Conservation (phyloP, 2,888 invertebrate genomes). For the Parascotia fuliginaria region DNA sequence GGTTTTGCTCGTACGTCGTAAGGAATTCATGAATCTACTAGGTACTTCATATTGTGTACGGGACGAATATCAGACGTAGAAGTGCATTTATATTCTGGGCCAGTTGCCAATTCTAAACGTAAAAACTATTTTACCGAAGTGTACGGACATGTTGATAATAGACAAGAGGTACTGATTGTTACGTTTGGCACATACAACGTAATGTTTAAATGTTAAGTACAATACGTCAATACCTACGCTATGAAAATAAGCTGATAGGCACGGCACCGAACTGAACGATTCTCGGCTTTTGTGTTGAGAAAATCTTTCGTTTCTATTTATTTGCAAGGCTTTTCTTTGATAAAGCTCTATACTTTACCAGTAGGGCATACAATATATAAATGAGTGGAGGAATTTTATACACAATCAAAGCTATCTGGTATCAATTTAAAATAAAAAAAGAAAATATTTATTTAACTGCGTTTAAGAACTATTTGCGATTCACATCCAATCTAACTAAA, state of each 20-base stretch:
- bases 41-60: constrained; percentile 17
- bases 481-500: no score
- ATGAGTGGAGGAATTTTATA: no score
- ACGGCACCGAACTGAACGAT: neutral
- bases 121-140: constrained; percentile 44
- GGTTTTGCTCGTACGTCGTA: constrained; percentile 28
- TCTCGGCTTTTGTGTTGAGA: neutral
- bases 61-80: constrained; percentile 33
- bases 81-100: constrained; percentile 53
- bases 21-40: no score
- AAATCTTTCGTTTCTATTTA: neutral
- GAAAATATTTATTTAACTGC: no score
- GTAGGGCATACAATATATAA: neutral
- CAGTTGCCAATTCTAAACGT: constrained; percentile 51
- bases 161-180: constrained; percentile 24
- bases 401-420: no score
- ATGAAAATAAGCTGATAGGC: neutral
- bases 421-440: no score
- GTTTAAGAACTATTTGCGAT: no score
- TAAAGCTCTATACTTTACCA: no score
- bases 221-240: no score
- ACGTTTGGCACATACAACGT: constrained; percentile 29
- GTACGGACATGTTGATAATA: constrained; percentile 34
- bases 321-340: neutral
- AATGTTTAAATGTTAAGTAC: constrained; percentile 3